A percentile compares a stretch with the other conserved stretches of the same genome.
These are phyloP conservation scores for Bolinopsis microptera DNA, from an alignment of 37 sponge, comb jelly and placozoan species.

Conservation along the genomic window DNA sequence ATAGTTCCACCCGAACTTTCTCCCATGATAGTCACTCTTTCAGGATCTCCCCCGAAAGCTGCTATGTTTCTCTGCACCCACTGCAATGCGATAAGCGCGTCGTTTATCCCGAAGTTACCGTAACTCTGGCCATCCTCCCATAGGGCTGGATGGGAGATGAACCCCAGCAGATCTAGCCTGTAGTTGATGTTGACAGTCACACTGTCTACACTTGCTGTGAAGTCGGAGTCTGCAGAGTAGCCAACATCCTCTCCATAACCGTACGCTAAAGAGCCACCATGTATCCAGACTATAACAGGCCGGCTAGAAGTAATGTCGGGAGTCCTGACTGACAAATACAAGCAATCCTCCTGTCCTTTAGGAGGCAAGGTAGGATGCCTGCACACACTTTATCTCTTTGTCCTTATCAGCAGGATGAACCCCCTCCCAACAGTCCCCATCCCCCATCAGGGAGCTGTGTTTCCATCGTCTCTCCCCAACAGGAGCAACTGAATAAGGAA, in stretches of 20 bases:
- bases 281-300: constrained; percentile 59
- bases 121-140: constrained; percentile 39
- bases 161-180: constrained; percentile 46
- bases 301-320: not conserved
- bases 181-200: constrained; percentile 54
- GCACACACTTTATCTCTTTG: not conserved
- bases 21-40: constrained; percentile 21
- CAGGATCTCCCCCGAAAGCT: constrained; percentile 22
- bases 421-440: not conserved
- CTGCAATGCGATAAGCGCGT: not conserved
- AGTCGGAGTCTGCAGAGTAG: constrained; percentile 45
- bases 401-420: not conserved
- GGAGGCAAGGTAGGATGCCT: not conserved
- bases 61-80: constrained; percentile 36
- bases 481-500: constrained; percentile 23
- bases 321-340: constrained; percentile 44
- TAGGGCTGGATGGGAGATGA: not conserved
- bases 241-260: constrained; percentile 10
- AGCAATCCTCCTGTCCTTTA: constrained; percentile 43
- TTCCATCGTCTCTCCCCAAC: constrained; percentile 41
- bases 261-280: not conserved
- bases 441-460: not conserved
- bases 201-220: not conserved
- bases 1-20: constrained; percentile 57
- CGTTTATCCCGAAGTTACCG: constrained; percentile 49